A percentile compares a stretch with the other conserved stretches of the same genome.
Evolutionary conservation across 2,797 vertebrate genomes (phyloP).

Genomic region (Phyllotis vaccarum): DNA sequence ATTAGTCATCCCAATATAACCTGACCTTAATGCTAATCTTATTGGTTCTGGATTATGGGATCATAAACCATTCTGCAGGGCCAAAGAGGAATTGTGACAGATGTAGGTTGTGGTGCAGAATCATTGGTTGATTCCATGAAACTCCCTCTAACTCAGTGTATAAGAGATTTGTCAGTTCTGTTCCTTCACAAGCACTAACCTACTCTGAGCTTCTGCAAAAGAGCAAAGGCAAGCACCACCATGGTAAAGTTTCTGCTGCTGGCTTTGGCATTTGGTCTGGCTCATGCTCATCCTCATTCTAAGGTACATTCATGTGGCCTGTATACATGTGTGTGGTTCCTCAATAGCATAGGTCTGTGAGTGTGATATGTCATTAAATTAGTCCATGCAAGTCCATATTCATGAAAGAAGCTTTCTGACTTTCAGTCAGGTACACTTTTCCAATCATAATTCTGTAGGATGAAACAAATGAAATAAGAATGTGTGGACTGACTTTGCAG

Average conservation of each 20-base stretch:
- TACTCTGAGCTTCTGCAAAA: background rate
- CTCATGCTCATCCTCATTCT: background rate
- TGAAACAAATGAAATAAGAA: background rate
- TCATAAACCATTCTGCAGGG: background rate
- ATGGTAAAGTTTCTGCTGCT: background rate
- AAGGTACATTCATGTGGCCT: background rate
- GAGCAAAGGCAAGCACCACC: background rate
- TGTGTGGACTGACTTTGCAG: too few species aligned
- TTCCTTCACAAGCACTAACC: background rate
- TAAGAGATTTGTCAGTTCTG: background rate
- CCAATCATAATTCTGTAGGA: background rate
- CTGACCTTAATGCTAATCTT: background rate
- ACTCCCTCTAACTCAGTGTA: background rate
- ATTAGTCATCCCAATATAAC: background rate
- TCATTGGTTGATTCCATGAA: background rate
- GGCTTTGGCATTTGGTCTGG: background rate
- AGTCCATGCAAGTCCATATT: background rate
- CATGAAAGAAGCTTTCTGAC: background rate
- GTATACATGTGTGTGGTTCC: background rate
- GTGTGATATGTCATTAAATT: too few species aligned
- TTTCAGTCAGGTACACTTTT: background rate
- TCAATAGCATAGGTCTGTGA: background rate
- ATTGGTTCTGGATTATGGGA: background rate
- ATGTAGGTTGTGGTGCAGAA: too few species aligned
- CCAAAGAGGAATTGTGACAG: background rate